Percentiles rank a stretch among this genome's conserved stretches.
phyloP scores from a whole-genome alignment of 2,797 vertebrate species.

The Notoglanidium macrostoma region DNA sequence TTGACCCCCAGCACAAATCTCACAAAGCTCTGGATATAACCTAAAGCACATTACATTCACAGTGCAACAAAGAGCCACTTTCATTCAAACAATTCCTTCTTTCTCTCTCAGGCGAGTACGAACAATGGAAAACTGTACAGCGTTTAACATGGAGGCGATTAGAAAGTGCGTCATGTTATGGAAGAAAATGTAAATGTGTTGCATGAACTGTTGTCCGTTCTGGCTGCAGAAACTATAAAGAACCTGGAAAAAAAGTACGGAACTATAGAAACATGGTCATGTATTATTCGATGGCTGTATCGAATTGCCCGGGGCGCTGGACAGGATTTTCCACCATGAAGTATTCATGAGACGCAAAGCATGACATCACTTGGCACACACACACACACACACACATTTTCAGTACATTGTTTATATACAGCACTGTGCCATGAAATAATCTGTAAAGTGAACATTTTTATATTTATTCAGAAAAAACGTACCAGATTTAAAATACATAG shows the following conservation, averaged over 20 bases:
- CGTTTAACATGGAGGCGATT: background rate
- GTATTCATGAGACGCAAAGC: slow-evolving; percentile 58
- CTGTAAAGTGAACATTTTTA: background rate
- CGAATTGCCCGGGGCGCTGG: slow-evolving; percentile 13
- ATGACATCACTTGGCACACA: slow-evolving; percentile 35
- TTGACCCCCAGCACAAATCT: background rate
- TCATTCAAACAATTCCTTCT: slow-evolving; percentile 7
- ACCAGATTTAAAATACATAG: background rate
- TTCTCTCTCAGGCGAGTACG: background rate
- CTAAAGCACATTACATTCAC: background rate
- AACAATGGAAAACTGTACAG: slow-evolving; percentile 21
- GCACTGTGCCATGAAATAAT: background rate
- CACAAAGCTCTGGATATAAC: background rate
- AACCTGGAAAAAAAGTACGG: background rate
- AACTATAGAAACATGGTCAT: slow-evolving; percentile 21
- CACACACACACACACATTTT: background rate
- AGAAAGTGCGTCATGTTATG: background rate
- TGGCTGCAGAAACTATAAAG: background rate
- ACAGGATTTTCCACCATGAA: slow-evolving; percentile 66
- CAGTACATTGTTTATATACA: background rate
- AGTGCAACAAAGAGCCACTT: slow-evolving; percentile 3
- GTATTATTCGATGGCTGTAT: slow-evolving; percentile 9
- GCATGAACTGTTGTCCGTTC: background rate
- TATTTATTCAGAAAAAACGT: background rate
- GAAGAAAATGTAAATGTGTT: slow-evolving; percentile 8